Evolutionary conservation across 1,140 invertebrate species (phyloP).

Genomic region (Papilio polytes): DNA sequence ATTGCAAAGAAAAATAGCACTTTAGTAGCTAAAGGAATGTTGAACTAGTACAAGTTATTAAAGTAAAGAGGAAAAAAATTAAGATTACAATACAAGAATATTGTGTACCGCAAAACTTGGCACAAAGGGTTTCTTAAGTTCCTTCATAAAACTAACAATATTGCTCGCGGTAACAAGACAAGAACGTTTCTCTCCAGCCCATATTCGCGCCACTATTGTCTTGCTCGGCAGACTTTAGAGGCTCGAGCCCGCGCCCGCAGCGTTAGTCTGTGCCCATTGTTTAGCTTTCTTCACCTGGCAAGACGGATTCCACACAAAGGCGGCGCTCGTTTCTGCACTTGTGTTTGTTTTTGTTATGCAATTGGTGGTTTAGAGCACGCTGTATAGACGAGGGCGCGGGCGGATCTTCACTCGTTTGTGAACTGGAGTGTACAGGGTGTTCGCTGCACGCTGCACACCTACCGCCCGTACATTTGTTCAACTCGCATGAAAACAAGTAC

Average conservation of each 20-base stretch:
- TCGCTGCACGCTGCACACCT: constrained; percentile 42
- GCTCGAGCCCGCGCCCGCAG: constrained; percentile 63
- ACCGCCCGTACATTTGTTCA: constrained; percentile 48
- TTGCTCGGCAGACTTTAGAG: constrained; percentile 74
- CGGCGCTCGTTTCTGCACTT: constrained; percentile 68
- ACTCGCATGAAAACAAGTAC: constrained; percentile 41
- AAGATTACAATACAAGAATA: constrained; percentile 48
- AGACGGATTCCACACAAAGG: constrained; percentile 75
- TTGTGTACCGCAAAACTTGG: constrained; percentile 63
- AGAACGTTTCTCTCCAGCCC: constrained; percentile 73
- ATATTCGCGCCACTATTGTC: constrained; percentile 74
- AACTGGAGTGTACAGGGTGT: constrained; percentile 59
- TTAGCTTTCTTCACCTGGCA: constrained; percentile 77
- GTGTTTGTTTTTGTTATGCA: constrained; percentile 80
- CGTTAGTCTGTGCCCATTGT: constrained; percentile 73
- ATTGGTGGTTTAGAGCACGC: constrained; percentile 73
- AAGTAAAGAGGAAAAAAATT: constrained; percentile 48
- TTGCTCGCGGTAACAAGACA: constrained; percentile 77
- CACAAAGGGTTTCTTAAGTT: constrained; percentile 71
- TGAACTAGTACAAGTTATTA: constrained; percentile 26
- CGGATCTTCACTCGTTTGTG: constrained; percentile 69
- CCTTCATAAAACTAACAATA: constrained; percentile 81
- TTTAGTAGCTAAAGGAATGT: constrained; percentile 25
- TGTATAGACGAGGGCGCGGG: constrained; percentile 55
- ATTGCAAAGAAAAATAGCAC: neutral